Percentiles rank a stretch among this genome's conserved stretches.
phyloP scores from a whole-genome alignment of 2,888 invertebrate species.

The Orgyia antiqua region DNA sequence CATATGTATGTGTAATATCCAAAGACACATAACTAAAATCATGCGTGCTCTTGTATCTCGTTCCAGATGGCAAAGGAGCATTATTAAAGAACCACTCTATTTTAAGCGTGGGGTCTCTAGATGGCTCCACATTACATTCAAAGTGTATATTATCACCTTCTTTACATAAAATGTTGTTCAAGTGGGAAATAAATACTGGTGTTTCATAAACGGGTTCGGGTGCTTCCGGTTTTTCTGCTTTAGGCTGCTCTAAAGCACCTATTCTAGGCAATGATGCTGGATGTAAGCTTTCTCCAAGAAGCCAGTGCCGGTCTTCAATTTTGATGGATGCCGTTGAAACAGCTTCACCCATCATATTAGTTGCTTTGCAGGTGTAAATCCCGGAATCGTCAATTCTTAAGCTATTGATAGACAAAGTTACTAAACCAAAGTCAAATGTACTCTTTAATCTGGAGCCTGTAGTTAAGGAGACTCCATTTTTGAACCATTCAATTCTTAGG shows the following conservation, averaged over 20 bases:
- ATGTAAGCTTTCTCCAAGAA: constrained; percentile 91
- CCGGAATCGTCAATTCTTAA: constrained; percentile 94
- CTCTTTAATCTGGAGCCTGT: constrained; percentile 94
- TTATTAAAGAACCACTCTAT: constrained; percentile 98
- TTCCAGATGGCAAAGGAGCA: constrained; percentile 90
- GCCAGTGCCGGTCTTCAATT: constrained; percentile 92
- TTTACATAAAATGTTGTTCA: constrained; percentile 92
- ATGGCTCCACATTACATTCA: constrained; percentile 94
- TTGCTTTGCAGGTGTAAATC: constrained; percentile 96
- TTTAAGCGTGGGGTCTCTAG: constrained; percentile 92
- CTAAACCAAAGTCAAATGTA: constrained; percentile 97
- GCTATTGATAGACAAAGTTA: constrained; percentile 93
- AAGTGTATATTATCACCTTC: constrained; percentile 94
- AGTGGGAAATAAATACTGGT: constrained; percentile 93
- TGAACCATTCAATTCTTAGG: constrained; percentile 93
- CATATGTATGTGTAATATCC: constrained; percentile 91
- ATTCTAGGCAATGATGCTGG: constrained; percentile 93
- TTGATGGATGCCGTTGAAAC: constrained; percentile 94
- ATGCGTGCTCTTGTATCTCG: constrained; percentile 93
- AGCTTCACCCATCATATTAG: constrained; percentile 95
- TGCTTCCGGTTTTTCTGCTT: constrained; percentile 80
- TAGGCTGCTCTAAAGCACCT: constrained; percentile 90
- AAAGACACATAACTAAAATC: constrained; percentile 98
- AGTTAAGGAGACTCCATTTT: constrained; percentile 91
- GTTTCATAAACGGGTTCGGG: constrained; percentile 89